These are phyloP conservation scores for Rafetus swinhoei DNA, from an alignment of 2,113 vertebrate genomes.

Conservation along the genomic window DNA sequence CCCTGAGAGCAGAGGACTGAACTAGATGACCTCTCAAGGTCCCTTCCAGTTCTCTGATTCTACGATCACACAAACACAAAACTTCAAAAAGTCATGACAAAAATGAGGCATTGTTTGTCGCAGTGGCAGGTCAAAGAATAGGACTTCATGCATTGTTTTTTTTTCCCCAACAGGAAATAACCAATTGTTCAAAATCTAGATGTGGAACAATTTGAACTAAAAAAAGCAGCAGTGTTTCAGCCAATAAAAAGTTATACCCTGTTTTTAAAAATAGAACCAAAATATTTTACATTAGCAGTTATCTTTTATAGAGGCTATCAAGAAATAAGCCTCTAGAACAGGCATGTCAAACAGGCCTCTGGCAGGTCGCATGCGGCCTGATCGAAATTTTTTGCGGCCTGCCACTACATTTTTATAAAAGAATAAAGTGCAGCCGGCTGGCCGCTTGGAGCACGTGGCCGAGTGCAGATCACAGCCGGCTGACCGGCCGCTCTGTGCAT, in stretches of 20 bases:
- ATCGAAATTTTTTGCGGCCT: no score
- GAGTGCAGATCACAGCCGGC: no score
- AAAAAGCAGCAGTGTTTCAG: not conserved
- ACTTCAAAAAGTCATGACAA: not conserved
- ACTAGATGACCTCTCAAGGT: no score
- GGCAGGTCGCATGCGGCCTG: no score
- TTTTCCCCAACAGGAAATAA: slow-evolving; percentile 30
- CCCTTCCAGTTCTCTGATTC: no score
- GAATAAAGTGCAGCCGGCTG: no score
- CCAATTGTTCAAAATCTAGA: slow-evolving; percentile 11
- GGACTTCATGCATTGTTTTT: not conserved
- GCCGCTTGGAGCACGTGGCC: no score
- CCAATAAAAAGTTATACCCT: not conserved
- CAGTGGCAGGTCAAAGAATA: not conserved
- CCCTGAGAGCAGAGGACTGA: no score
- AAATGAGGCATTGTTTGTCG: not conserved
- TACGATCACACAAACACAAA: not conserved
- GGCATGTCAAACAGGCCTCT: no score
- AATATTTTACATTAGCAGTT: not conserved
- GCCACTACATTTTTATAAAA: no score
- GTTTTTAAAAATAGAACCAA: not conserved
- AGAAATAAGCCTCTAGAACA: not conserved
- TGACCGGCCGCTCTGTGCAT: no score
- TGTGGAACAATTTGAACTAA: not conserved
- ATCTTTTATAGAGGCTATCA: not conserved